phyloP scores from a whole-genome alignment of 2,888 invertebrate genomes.

The Sisyra terminalis region DNA sequence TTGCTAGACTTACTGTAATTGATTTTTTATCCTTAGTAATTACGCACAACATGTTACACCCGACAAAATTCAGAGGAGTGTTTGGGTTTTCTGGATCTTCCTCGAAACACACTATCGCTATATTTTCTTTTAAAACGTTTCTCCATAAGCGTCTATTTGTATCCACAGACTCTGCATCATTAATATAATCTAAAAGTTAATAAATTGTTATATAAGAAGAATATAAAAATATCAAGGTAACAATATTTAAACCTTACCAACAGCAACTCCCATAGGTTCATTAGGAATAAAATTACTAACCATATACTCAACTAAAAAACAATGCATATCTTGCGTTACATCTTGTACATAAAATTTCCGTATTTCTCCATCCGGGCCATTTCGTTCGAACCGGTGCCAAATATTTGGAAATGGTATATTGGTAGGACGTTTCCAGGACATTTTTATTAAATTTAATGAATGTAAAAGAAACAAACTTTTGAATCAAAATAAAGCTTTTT shows the following conservation, averaged over 20 bases:
- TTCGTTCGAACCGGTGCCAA: slow-evolving; percentile 28
- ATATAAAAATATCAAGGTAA: background rate
- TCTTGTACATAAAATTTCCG: slow-evolving; percentile 34
- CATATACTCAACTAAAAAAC: slow-evolving; percentile 27
- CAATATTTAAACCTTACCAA: slow-evolving; percentile 21
- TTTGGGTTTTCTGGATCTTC: slow-evolving; percentile 18
- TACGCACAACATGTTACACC: slow-evolving; percentile 5
- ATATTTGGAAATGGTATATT: slow-evolving; percentile 25
- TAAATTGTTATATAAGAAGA: background rate
- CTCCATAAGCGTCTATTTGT: slow-evolving; percentile 18
- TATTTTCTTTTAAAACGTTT: slow-evolving; percentile 17
- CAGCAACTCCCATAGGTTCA: slow-evolving; percentile 32
- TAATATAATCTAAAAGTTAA: slow-evolving; percentile 14
- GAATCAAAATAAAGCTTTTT: too few species aligned
- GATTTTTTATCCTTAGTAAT: background rate
- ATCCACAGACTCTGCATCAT: slow-evolving; percentile 15
- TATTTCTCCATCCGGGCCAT: slow-evolving; percentile 17
- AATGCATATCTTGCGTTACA: slow-evolving; percentile 27
- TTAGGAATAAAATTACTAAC: slow-evolving; percentile 28
- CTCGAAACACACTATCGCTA: slow-evolving; percentile 22
- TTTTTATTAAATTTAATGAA: too few species aligned
- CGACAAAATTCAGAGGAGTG: slow-evolving; percentile 14
- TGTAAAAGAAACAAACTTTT: too few species aligned
- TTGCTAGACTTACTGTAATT: background rate
- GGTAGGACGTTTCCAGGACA: slow-evolving; percentile 19